Conservation (phyloP, 53 echinoderm and acorn worm species). For the Paelopatides confundens region DNA sequence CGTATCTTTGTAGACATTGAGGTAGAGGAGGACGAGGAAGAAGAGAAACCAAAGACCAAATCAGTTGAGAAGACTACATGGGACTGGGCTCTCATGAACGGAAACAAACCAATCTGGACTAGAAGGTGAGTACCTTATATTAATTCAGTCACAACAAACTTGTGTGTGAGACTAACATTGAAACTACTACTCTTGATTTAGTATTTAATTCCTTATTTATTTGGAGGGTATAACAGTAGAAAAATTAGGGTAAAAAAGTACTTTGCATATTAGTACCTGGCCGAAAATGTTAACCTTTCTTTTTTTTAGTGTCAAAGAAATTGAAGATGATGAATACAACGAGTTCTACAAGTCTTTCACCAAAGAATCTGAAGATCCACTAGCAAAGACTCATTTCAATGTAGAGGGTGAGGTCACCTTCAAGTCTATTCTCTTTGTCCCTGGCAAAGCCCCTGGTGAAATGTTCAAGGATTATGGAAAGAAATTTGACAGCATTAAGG, state of each 20-base stretch:
- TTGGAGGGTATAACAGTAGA: no score
- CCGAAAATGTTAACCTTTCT: no score
- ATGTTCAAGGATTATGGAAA: constrained; percentile 99
- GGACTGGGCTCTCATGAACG: constrained; percentile 98
- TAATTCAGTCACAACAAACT: no score
- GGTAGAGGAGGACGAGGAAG: constrained; percentile 88
- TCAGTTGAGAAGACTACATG: constrained; percentile 98
- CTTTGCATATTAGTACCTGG: no score
- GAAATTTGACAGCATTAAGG: constrained; percentile 97
- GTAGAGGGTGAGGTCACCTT: constrained; percentile 99
- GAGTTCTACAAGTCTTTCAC: constrained; percentile 96
- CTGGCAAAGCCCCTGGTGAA: constrained; percentile 81
- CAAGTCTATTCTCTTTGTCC: constrained; percentile 94
- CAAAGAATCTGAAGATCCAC: constrained; percentile 84
- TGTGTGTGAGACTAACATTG: no score
- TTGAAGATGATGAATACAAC: constrained; percentile 91
- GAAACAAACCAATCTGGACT: constrained; percentile 99
- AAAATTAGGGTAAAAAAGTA: no score
- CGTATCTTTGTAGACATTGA: constrained; percentile 74
- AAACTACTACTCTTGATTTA: no score
- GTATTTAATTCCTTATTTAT: no score
- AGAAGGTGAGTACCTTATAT: constrained; percentile 87
- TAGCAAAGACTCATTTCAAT: constrained; percentile 95
- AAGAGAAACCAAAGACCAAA: constrained; percentile 95
- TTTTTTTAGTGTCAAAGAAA: constrained; percentile 79